Percentiles rank a stretch among this genome's conserved stretches.
Conservation (phyloP, 2,888 invertebrate species). For the Abrostola tripartita region DNA sequence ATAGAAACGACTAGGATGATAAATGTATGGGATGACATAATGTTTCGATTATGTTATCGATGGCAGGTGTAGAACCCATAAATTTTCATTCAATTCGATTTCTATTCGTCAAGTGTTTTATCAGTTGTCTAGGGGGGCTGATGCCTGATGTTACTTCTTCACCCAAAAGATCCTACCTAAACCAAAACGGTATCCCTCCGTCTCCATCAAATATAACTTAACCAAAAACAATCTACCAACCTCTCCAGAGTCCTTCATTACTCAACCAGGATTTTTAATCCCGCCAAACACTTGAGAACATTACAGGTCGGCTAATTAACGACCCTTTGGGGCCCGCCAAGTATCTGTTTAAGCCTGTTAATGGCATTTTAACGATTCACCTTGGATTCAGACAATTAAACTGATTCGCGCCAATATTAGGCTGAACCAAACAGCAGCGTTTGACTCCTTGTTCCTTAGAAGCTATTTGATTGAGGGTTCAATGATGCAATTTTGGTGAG, state of each 20-base stretch:
- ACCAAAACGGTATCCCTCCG: no score
- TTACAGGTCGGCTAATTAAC: conserved; percentile 47
- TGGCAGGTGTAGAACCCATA: no score
- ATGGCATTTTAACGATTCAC: conserved; percentile 62
- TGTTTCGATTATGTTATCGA: no score
- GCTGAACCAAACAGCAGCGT: conserved; percentile 9
- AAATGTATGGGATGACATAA: no score
- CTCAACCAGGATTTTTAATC: conserved; percentile 5
- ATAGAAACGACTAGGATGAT: no score
- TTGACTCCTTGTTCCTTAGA: neutral
- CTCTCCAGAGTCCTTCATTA: conserved; percentile 2
- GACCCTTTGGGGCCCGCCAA: conserved; percentile 30
- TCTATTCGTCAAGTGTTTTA: no score
- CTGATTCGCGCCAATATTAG: conserved; percentile 38
- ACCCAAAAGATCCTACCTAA: no score
- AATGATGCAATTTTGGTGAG: neutral
- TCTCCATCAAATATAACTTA: neutral
- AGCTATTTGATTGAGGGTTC: neutral
- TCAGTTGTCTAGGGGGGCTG: no score
- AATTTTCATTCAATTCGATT: no score
- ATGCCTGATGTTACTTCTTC: no score
- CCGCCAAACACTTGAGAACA: conserved; percentile 28
- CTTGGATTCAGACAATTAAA: conserved; percentile 51
- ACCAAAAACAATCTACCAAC: neutral
- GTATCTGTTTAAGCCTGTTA: conserved; percentile 56